Evolutionary conservation across 2,797 vertebrate genomes (phyloP), one percentile per base, ranked within the genome.

Genomic region (Gymnoscopelus braueri): DNA sequence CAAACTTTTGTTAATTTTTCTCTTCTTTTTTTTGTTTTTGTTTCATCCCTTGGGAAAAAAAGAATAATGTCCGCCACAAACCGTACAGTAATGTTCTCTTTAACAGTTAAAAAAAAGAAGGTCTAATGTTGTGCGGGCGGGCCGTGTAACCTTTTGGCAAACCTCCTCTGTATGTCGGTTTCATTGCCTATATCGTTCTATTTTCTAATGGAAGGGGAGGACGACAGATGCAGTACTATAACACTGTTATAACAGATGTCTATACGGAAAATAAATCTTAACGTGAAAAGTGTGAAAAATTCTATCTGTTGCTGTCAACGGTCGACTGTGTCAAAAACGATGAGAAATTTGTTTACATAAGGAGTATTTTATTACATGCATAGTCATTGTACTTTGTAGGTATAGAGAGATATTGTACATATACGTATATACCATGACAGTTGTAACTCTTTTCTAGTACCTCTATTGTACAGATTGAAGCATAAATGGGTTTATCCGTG

Each of bases 311-410:
- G 86, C 92, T 88, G 92, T 94, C 93, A 44, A 94, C 92, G 94
- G 91, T 94, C 89, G 80, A 92, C 94, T 94, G 92, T 94, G 93
- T 95, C 91, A 89, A 92, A 84, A 68, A 69, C 83, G 72, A 85
- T 84, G 71, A 51, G 49, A 91, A 89, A 91, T 93, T 94, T 94
- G 94, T 94, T 95, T 94, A 94, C 94, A 94, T 44, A 44, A 44
- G 8, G 8, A 44, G 39, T 94, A 94, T 95, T 94, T 95, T 95
- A 93, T 89, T 94, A 95, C 90, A 94, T 93, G 86, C 90, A 44
- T 94, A 93, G 93, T 89, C 83, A 89, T 94, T 93, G 94, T 95
- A 94, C 91, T 94, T 94, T 94, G 89, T 94, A 93, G 93, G 87
- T 93, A 94, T 44, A 44, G 39, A 44, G 39, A 85, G 88, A 92